Evolutionary conservation across 1,140 invertebrate species (phyloP), one percentile per base, ranked within the genome.

Genomic region (Aplysia californica): DNA sequence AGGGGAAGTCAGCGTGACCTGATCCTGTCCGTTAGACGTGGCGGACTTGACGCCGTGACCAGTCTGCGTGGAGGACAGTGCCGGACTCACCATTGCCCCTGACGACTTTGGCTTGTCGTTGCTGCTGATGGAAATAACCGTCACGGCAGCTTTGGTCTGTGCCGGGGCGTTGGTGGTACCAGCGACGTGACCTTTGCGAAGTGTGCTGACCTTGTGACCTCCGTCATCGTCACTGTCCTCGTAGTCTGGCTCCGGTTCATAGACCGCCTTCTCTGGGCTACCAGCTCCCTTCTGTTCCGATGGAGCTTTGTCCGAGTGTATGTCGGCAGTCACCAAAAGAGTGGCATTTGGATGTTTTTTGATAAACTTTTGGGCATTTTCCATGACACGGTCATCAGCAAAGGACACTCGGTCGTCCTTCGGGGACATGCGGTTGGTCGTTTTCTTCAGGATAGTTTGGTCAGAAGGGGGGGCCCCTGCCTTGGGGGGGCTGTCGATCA

Each of bases 331-430:
- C 26, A 88, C 85, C 35, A 88, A 69, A 39, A 88, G 61, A 58
- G 82, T 84, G n/a, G 87, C 86, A 80, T 85, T 87, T 5, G 87
- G 87, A 75, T 88, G 84, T 66, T 87, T 85, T 70, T 88, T 79
- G 55, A 88, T 82, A 71, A 87, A 88, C 15, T 71, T 74, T 55
- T 86, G 82, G 31, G 87, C 87, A 81, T 79, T 84, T 66, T 86
- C 83, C 70, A 80, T 78, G 0, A 87, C 82, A 66, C 82, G 83
- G 69, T 86, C 86, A 58, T 88, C 87, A 55, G 86, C 85, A 80
- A 87, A 88, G 6, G 87, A 82, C 2, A 86, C 83, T 64, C 71
- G 67, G 50, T 77, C 67, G n/a, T 76, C 65, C n/a, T 10, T 61
- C 29, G 58, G 18, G 10, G 26, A 15, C 44, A 15, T 50, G 18